A percentile compares a stretch with the other conserved stretches of the same genome.
Evolutionary conservation across 2,113 vertebrate species (phyloP).

Genomic region (Acanthisitta chloris): DNA sequence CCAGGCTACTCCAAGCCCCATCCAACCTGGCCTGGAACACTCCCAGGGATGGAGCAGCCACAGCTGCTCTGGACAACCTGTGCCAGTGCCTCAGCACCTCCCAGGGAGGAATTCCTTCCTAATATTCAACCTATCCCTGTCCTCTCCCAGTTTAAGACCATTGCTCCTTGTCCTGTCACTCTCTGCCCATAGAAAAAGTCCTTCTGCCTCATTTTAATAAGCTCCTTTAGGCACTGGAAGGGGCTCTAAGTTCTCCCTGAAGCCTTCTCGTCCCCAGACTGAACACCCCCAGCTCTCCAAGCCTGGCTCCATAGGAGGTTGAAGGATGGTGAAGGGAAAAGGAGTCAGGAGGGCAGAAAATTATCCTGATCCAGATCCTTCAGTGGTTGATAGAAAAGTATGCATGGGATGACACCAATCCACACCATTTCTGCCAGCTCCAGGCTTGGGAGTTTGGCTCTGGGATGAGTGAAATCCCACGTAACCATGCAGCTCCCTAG

Average conservation of each 20-base stretch:
- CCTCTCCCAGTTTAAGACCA: too few species aligned
- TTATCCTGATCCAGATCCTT: not conserved
- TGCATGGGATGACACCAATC: not conserved
- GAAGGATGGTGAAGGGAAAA: not conserved
- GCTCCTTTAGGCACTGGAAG: not conserved
- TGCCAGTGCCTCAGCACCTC: too few species aligned
- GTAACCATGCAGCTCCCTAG: slow-evolving; percentile 60
- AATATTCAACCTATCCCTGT: too few species aligned
- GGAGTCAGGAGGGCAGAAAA: not conserved
- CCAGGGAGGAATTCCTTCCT: too few species aligned
- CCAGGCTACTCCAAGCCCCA: too few species aligned
- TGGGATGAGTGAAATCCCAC: slow-evolving; percentile 8
- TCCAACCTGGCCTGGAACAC: too few species aligned
- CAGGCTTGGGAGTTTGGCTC: not conserved
- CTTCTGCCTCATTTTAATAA: not conserved
- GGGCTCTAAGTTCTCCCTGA: not conserved
- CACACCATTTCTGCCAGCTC: not conserved
- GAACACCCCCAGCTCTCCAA: not conserved
- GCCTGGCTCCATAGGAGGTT: not conserved
- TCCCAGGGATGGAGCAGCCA: too few species aligned
- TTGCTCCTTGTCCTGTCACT: too few species aligned
- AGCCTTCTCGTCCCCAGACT: not conserved
- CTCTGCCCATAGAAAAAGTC: too few species aligned
- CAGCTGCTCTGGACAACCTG: too few species aligned
- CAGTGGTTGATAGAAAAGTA: not conserved